These are phyloP conservation scores for Gymnobelideus leadbeateri DNA, from an alignment of 2,113 vertebrate genomes.

Conservation along the genomic window DNA sequence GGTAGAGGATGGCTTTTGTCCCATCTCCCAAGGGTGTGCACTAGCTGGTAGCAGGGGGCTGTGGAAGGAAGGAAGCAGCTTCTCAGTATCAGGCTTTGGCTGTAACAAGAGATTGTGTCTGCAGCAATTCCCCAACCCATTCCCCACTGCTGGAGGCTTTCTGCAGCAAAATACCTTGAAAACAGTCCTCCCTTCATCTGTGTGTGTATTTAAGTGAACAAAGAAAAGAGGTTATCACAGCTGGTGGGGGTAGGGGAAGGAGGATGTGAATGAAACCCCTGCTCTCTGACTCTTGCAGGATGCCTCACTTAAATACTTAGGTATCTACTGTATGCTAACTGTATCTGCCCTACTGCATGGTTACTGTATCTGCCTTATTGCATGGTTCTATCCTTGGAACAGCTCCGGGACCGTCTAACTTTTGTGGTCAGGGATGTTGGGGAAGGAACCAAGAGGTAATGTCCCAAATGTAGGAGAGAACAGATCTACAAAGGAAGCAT, in stretches of 20 bases:
- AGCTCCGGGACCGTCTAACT: not conserved
- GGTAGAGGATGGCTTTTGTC: not conserved
- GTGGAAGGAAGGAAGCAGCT: not conserved
- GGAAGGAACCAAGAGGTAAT: not conserved
- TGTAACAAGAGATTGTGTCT: not conserved
- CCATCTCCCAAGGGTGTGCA: not conserved
- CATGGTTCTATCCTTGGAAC: not conserved
- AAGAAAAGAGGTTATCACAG: not conserved
- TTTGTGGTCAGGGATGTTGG: not conserved
- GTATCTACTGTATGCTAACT: not conserved
- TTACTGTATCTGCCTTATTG: not conserved
- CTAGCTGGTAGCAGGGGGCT: not conserved
- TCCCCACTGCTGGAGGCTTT: not conserved
- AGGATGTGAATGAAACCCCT: not conserved
- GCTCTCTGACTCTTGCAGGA: not conserved
- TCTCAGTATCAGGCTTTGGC: not conserved
- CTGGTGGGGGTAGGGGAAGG: not conserved
- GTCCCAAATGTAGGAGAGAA: not conserved
- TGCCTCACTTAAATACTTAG: not conserved
- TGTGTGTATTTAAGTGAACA: not conserved
- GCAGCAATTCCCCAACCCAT: rapidly evolving
- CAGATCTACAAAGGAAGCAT: not conserved
- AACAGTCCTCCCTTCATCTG: rapidly evolving
- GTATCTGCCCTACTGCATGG: not conserved
- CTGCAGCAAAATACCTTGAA: rapidly evolving